Percentiles rank a stretch among this genome's conserved stretches.
phyloP scores from a whole-genome alignment of 2,113 vertebrate genomes.

The Cnemophilus loriae region DNA sequence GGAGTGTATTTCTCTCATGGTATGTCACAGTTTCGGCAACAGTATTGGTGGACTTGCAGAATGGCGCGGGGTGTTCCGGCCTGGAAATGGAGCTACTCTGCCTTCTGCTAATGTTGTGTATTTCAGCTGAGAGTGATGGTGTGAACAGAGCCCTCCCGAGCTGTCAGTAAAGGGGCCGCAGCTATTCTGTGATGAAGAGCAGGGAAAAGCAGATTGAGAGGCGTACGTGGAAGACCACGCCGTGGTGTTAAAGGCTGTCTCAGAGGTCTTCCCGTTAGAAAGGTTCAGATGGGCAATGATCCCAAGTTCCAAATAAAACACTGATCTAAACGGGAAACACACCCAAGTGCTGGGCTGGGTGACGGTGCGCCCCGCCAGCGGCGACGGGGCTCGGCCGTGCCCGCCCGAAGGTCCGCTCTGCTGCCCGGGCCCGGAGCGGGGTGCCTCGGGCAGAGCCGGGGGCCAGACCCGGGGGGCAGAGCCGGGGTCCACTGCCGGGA shows the following conservation, averaged over 20 bases:
- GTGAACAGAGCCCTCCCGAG: too few species aligned
- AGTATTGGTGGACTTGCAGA: fast-evolving
- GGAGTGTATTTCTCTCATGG: neutral
- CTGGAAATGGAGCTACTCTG: neutral
- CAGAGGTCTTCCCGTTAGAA: neutral
- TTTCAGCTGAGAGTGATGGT: neutral
- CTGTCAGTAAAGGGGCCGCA: neutral
- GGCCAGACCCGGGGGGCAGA: too few species aligned
- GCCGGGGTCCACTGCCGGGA: neutral
- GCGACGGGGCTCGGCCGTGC: neutral
- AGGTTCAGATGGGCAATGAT: neutral
- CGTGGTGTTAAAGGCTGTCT: too few species aligned
- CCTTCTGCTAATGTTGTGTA: neutral
- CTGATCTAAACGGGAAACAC: neutral
- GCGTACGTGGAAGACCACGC: fast-evolving
- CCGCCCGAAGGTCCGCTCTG: neutral
- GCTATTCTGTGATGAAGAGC: too few species aligned
- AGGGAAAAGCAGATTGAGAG: neutral
- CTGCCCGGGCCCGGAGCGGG: too few species aligned
- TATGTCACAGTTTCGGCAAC: neutral
- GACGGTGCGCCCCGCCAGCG: neutral
- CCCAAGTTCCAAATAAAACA: neutral
- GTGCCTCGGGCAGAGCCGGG: neutral
- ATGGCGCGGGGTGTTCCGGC: neutral
- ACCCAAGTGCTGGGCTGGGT: neutral